Evolutionary conservation across 2,797 vertebrate species (phyloP).

Genomic region (Acanthiza pusilla): DNA sequence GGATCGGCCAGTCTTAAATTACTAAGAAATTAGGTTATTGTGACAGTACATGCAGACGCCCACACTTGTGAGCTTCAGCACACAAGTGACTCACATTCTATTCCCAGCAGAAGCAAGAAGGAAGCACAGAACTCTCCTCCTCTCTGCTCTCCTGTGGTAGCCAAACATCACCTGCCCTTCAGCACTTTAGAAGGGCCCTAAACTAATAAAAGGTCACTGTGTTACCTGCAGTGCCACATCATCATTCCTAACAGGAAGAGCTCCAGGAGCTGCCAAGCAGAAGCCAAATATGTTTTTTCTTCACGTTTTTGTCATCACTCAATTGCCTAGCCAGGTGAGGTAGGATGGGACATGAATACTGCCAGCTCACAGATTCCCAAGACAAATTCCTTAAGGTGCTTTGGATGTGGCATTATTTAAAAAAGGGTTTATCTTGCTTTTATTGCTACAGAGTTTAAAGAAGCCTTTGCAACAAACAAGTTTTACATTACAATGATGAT

Average conservation of each 20-base stretch:
- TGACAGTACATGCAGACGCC: neutral
- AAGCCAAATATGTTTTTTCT: neutral
- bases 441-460: neutral
- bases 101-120: neutral
- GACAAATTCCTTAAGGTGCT: neutral
- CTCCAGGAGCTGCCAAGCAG: neutral
- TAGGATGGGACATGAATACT: neutral
- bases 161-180: neutral
- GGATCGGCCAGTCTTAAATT: neutral
- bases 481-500: neutral
- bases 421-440: neutral
- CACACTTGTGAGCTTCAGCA: neutral
- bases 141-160: neutral
- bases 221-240: neutral
- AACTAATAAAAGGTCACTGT: neutral
- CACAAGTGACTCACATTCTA: slow-evolving; percentile 9
- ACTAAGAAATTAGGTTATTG: slow-evolving; percentile 40
- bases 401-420: neutral
- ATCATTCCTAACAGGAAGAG: neutral
- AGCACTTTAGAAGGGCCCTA: neutral
- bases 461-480: neutral
- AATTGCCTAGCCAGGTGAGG: neutral
- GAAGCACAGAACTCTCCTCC: slow-evolving; percentile 1
- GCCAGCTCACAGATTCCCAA: neutral
- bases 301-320: neutral